Evolutionary conservation across 2,113 vertebrate species (phyloP).

Genomic region (Protobothrops flavoviridis): DNA sequence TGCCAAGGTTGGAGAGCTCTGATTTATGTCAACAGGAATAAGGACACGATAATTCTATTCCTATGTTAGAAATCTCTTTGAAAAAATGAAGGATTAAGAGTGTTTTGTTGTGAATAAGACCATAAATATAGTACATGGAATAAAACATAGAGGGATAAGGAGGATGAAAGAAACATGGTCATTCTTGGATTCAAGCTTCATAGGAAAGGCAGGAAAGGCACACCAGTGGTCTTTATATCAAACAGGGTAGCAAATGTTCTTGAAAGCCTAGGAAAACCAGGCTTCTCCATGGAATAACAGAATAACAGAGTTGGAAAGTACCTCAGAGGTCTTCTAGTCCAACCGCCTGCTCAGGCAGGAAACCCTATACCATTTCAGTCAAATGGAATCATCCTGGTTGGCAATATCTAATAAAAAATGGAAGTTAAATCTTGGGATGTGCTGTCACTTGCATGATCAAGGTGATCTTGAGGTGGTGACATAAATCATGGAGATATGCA

Average conservation of each 20-base stretch:
- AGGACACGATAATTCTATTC: background rate
- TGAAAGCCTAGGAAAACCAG: background rate
- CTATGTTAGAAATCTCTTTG: background rate
- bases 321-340: background rate
- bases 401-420: background rate
- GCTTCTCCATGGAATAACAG: background rate
- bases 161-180: background rate
- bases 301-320: background rate
- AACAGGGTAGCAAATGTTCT: background rate
- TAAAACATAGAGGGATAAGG: background rate
- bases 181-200: background rate
- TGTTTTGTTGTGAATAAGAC: background rate
- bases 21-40: background rate
- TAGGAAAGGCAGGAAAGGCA: background rate
- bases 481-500: background rate
- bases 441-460: background rate
- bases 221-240: background rate
- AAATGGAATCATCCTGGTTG: background rate
- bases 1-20: background rate
- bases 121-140: background rate
- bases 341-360: background rate
- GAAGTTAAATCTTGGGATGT: background rate
- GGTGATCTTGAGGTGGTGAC: background rate
- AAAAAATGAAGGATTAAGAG: background rate
- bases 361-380: background rate